Conservation (phyloP, 2,888 invertebrate genomes). For the Urechis unicinctus region DNA sequence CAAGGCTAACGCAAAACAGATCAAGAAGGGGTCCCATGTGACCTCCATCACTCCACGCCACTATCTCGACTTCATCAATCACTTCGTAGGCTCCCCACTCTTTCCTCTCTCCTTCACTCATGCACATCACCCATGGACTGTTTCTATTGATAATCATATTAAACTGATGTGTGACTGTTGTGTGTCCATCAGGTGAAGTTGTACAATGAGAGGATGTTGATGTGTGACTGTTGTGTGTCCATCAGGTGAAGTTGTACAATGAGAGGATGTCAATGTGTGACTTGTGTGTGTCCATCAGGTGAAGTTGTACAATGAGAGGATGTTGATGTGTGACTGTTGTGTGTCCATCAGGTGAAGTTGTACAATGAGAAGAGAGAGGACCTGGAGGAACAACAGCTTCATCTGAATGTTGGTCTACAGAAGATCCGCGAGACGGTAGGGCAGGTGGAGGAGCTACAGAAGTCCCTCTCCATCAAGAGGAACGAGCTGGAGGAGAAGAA, state of each 20-base stretch:
- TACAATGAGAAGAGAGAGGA: conserved; percentile 97
- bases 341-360: conserved; percentile 69
- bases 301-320: background rate
- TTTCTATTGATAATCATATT: too few species aligned
- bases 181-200: too few species aligned
- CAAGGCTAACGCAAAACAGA: conserved; percentile 80
- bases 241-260: background rate
- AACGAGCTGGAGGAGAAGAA: conserved; percentile 82
- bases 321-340: too few species aligned
- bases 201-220: background rate
- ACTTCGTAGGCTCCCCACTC: too few species aligned
- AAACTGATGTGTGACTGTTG: too few species aligned
- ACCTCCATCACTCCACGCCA: conserved; percentile 98
- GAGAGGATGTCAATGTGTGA: background rate
- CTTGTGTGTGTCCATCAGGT: background rate
- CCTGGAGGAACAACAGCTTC: conserved; percentile 96
- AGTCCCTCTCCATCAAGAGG: conserved; percentile 93
- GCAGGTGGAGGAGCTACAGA: conserved; percentile 99
- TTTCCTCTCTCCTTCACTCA: too few species aligned
- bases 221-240: background rate
- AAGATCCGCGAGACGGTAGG: conserved; percentile 99
- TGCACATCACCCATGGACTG: too few species aligned
- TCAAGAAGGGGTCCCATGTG: conserved; percentile 86
- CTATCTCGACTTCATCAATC: conserved; percentile 97
- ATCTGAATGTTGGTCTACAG: conserved; percentile 94